A percentile compares a stretch with the other conserved stretches of the same genome.
Conservation (phyloP, 1,140 invertebrate genomes). For the Hestina assimilis region DNA sequence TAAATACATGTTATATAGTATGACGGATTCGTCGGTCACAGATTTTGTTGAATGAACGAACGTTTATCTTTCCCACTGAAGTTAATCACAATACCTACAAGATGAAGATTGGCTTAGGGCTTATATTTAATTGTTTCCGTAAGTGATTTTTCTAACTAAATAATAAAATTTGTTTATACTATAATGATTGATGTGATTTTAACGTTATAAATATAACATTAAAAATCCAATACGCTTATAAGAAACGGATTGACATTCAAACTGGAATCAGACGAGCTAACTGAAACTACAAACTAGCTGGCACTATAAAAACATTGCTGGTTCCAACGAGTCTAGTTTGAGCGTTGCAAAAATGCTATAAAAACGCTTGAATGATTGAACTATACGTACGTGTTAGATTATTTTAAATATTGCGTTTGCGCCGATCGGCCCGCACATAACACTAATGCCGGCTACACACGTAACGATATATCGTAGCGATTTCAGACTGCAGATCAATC, state of each 20-base stretch:
- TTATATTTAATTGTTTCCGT: too few species aligned
- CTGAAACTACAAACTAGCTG: constrained; percentile 1
- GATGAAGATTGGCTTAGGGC: too few species aligned
- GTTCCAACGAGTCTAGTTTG: constrained; percentile 22
- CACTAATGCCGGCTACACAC: too few species aligned
- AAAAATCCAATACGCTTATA: too few species aligned
- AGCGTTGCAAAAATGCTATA: constrained; percentile 10
- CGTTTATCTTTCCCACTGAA: background rate
- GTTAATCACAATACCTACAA: too few species aligned
- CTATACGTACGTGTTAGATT: background rate
- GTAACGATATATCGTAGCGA: too few species aligned
- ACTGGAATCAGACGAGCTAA: background rate
- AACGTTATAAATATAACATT: too few species aligned
- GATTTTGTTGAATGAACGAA: constrained; percentile 9
- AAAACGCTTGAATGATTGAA: constrained; percentile 14
- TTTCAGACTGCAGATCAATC: too few species aligned
- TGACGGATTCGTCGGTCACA: constrained; percentile 6
- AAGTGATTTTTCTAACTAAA: too few species aligned
- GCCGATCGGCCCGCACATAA: constrained; percentile 1
- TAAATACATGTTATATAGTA: background rate
- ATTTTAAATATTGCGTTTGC: background rate
- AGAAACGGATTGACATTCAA: too few species aligned
- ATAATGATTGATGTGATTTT: too few species aligned
- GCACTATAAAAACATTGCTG: constrained; percentile 7
- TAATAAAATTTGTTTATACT: too few species aligned